Evolutionary conservation across 1,140 invertebrate genomes (phyloP).

Genomic region (Proctacanthus coquilletti): DNA sequence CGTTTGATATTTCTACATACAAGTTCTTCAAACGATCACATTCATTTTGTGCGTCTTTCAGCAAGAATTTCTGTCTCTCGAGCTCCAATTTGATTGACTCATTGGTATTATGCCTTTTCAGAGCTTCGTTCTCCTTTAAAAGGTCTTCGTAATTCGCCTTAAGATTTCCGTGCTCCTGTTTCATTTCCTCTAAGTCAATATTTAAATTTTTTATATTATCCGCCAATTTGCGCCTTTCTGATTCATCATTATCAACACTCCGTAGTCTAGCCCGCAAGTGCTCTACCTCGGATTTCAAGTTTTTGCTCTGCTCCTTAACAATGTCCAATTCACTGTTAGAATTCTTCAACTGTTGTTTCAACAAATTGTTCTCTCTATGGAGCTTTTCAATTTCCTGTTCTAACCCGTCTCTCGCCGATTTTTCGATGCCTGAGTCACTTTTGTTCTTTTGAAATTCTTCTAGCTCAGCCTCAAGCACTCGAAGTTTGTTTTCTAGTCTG

Average conservation of each 20-base stretch:
- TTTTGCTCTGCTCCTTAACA: constrained; percentile 9
- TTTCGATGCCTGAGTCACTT: background rate
- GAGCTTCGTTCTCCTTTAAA: constrained; percentile 13
- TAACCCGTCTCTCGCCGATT: background rate
- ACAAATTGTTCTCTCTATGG: no score
- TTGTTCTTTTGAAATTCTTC: constrained; percentile 6
- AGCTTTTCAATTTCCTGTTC: constrained; percentile 8
- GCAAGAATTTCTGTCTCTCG: constrained; percentile 20
- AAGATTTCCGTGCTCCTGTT: constrained; percentile 14
- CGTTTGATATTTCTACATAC: constrained; percentile 21
- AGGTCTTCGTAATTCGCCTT: constrained; percentile 13
- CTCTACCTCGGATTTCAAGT: background rate
- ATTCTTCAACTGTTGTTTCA: no score
- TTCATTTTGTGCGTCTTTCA: constrained; percentile 22
- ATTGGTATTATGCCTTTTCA: constrained; percentile 10
- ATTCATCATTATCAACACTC: constrained; percentile 8
- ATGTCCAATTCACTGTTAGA: background rate
- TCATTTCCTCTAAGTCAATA: constrained; percentile 13
- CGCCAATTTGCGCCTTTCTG: constrained; percentile 6
- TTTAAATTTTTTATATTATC: constrained; percentile 11
- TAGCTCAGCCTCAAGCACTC: constrained; percentile 16
- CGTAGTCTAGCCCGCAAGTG: background rate
- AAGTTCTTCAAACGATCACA: constrained; percentile 22
- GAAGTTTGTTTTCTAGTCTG: constrained; percentile 15
- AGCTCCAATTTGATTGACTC: constrained; percentile 10